Conservation (phyloP, 2,888 invertebrate genomes). For the Apotomis turbidana region DNA sequence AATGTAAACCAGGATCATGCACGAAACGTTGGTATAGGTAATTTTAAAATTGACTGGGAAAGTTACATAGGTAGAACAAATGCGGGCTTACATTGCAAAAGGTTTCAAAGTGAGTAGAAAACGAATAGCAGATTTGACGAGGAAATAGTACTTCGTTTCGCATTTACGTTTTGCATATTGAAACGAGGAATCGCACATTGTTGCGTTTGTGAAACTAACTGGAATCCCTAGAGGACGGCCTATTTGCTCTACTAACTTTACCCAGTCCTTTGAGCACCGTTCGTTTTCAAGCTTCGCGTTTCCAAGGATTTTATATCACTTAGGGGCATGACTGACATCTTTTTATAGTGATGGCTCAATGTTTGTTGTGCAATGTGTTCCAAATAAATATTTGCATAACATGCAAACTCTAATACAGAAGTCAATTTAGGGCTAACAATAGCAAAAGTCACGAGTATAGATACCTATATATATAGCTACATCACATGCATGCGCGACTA, state of each 20-base stretch:
- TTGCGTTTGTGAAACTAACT: constrained; percentile 49
- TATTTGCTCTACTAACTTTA: constrained; percentile 21
- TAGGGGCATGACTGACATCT: too few relatives aligned
- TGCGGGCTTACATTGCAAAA: neutral
- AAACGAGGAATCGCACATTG: constrained; percentile 40
- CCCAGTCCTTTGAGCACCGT: constrained; percentile 11
- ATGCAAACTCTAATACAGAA: constrained; percentile 11
- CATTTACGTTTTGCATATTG: constrained; percentile 40
- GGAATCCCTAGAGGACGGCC: constrained; percentile 47
- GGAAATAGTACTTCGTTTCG: constrained; percentile 30
- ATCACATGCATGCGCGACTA: constrained; percentile 2
- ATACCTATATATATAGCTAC: neutral
- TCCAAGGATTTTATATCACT: neutral
- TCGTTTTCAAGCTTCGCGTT: neutral
- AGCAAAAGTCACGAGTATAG: constrained; percentile 4
- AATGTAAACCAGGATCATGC: too few relatives aligned
- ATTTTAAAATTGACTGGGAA: too few relatives aligned
- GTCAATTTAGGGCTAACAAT: neutral
- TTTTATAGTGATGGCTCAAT: neutral
- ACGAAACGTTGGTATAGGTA: too few relatives aligned
- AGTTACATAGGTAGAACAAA: neutral
- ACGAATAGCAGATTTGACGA: constrained; percentile 18
- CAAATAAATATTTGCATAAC: constrained; percentile 4
- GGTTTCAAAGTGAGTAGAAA: constrained; percentile 12
- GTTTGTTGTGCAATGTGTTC: neutral